Conservation (phyloP, 2,888 invertebrate genomes). For the Fabriciana adippe region DNA sequence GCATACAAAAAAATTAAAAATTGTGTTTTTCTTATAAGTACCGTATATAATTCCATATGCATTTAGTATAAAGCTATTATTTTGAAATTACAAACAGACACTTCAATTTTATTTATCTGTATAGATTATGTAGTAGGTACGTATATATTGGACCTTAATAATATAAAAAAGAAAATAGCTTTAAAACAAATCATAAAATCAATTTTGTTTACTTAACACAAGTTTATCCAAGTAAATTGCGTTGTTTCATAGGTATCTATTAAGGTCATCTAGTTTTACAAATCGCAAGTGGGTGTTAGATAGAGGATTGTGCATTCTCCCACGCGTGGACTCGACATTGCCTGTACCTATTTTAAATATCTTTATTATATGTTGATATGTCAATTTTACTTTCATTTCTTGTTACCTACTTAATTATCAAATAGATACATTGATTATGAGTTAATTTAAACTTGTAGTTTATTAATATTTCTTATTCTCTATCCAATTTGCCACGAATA, state of each 20-base stretch:
- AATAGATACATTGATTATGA: neutral
- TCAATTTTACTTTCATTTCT: constrained; percentile 14
- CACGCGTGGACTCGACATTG: constrained; percentile 40
- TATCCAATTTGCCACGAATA: too few relatives aligned
- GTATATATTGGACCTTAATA: neutral
- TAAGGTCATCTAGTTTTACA: constrained; percentile 40
- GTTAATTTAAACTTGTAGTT: neutral
- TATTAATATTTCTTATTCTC: too few relatives aligned
- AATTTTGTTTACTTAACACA: constrained; percentile 1
- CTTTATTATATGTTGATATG: constrained; percentile 10
- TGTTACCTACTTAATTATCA: constrained; percentile 2
- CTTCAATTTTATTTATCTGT: too few relatives aligned
- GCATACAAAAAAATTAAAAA: too few relatives aligned
- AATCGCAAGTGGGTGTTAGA: constrained; percentile 36
- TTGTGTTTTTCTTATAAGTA: too few relatives aligned
- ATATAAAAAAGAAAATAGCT: neutral
- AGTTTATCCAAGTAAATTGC: constrained; percentile 15
- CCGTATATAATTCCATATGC: too few relatives aligned
- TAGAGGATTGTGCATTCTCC: constrained; percentile 40
- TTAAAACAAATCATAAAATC: neutral
- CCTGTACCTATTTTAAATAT: constrained; percentile 23
- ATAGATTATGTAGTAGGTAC: too few relatives aligned
- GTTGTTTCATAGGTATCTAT: constrained; percentile 32
- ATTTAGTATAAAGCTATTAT: too few relatives aligned
- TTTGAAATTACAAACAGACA: too few relatives aligned